A percentile compares a stretch with the other conserved stretches of the same genome.
Conservation (phyloP, 2,113 vertebrate genomes). For the Shinisaurus crocodilurus region DNA sequence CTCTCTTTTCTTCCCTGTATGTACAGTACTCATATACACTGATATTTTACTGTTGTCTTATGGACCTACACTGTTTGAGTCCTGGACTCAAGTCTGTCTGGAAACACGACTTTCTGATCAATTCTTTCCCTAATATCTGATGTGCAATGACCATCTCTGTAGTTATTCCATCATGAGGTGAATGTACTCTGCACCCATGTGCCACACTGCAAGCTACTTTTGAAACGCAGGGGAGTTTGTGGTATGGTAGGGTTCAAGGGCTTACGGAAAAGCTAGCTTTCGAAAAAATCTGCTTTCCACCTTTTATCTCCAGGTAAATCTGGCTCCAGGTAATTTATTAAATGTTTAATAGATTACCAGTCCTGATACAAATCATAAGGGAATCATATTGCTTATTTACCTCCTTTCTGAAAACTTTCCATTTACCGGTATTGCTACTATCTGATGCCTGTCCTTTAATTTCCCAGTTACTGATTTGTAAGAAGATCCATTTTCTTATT, state of each 20-base stretch:
- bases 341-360: neutral
- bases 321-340: neutral
- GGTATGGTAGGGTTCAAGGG: neutral
- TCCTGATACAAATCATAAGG: neutral
- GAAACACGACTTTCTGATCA: neutral
- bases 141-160: neutral
- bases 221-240: neutral
- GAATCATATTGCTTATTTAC: neutral
- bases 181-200: neutral
- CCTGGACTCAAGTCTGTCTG: neutral
- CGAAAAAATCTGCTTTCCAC: neutral
- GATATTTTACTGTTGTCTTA: neutral
- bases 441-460: neutral
- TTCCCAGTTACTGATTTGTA: neutral
- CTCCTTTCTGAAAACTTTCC: no score
- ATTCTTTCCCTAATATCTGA: neutral
- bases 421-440: neutral
- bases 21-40: neutral
- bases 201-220: neutral
- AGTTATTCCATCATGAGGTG: neutral
- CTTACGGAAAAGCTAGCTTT: neutral
- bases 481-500: neutral
- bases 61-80: neutral
- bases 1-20: neutral
- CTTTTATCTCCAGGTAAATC: neutral